A percentile compares a stretch with the other conserved stretches of the same genome.
Evolutionary conservation across 2,113 vertebrate species (phyloP).

Genomic region (Telmatochromis sp.): DNA sequence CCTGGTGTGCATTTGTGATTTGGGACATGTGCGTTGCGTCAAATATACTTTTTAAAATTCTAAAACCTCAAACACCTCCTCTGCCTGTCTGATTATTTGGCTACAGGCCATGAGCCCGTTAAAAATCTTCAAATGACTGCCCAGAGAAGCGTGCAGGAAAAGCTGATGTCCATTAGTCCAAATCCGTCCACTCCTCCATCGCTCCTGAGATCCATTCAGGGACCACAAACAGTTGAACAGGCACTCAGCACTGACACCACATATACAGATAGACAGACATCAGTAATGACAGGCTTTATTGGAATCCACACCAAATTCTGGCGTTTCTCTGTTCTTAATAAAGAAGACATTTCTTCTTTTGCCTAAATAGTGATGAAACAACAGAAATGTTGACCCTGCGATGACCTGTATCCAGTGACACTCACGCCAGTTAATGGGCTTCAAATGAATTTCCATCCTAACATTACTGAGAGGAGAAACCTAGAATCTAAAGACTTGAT

Average conservation of each 20-base stretch:
- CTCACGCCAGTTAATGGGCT: neutral
- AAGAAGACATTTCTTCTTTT: neutral
- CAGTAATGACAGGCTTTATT: neutral
- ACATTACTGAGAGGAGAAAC: neutral
- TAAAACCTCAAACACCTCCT: neutral
- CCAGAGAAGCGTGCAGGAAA: neutral
- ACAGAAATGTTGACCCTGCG: neutral
- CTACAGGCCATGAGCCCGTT: neutral
- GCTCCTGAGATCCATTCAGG: neutral
- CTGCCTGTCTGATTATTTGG: neutral
- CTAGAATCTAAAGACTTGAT: neutral
- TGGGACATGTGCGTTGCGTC: neutral
- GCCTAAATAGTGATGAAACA: neutral
- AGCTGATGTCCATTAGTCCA: neutral
- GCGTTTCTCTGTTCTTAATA: neutral
- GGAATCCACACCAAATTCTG: neutral
- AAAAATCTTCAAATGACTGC: neutral
- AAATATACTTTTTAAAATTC: neutral
- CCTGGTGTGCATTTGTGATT: neutral
- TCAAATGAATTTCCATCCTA: neutral
- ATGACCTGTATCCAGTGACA: neutral
- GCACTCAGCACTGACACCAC: neutral
- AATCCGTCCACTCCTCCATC: neutral
- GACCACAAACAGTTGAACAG: neutral
- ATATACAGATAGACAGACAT: neutral